Evolutionary conservation across 2,113 vertebrate species (phyloP).

Genomic region (Platysteira castanea): DNA sequence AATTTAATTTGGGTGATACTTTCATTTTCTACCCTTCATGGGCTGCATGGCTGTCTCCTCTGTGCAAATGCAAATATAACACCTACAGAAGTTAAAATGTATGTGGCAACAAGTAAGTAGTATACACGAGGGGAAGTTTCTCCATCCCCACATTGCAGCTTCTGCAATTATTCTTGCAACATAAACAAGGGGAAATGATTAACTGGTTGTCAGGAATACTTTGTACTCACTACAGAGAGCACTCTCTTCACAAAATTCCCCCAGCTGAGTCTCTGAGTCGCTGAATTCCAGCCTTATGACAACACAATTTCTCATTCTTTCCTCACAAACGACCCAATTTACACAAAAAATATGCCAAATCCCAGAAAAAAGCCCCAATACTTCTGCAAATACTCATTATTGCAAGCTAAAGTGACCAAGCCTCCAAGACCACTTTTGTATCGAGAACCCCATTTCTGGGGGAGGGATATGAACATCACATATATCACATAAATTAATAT

Average conservation of each 20-base stretch:
- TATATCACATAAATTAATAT: background rate
- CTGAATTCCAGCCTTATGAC: background rate
- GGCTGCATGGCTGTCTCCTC: background rate
- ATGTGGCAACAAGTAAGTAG: background rate
- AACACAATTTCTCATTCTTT: background rate
- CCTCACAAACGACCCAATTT: background rate
- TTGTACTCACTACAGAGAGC: background rate
- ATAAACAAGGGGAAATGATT: background rate
- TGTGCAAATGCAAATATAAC: background rate
- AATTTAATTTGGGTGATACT: background rate
- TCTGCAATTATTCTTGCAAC: background rate
- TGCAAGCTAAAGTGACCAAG: background rate
- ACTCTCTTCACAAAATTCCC: background rate
- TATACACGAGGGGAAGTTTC: background rate
- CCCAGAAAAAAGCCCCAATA: background rate
- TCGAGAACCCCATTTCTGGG: rapidly evolving
- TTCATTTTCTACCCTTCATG: background rate
- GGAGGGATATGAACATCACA: background rate
- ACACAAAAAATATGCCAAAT: background rate
- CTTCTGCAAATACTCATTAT: background rate
- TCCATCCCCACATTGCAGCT: background rate
- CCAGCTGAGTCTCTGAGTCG: background rate
- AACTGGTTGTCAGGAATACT: background rate
- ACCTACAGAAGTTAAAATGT: background rate
- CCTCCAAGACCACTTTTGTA: background rate